Conservation (phyloP, 2,888 invertebrate genomes). For the Lasioglossum figueresi region DNA sequence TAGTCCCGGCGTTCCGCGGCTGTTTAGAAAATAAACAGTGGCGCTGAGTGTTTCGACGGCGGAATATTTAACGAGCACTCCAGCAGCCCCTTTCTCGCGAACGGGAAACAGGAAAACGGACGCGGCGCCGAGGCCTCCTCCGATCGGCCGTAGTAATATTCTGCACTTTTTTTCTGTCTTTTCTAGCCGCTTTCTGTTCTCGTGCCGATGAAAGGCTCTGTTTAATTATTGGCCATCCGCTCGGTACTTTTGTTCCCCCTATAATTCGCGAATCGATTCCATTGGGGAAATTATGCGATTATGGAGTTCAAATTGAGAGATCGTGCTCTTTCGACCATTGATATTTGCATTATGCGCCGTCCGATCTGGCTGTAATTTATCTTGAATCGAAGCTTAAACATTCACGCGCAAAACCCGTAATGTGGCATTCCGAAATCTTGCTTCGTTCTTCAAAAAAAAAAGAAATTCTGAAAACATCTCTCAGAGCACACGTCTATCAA, state of each 20-base stretch:
- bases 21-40: conserved; percentile 52
- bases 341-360: background rate
- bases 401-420: background rate
- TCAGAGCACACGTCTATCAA: too few species aligned
- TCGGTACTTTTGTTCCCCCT: background rate
- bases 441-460: background rate
- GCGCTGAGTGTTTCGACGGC: background rate
- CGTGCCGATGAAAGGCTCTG: background rate
- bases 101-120: background rate
- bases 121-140: background rate
- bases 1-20: conserved; percentile 36
- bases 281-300: background rate
- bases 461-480: background rate
- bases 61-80: conserved; percentile 57
- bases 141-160: background rate
- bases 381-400: background rate
- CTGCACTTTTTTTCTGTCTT: background rate
- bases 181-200: background rate
- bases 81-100: background rate
- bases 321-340: background rate
- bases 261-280: background rate
- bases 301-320: background rate
- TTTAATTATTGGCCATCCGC: background rate
- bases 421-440: background rate
- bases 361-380: too few species aligned